Evolutionary conservation across 2,888 invertebrate species (phyloP), one percentile per base, ranked within the genome.

Genomic region (Scaptomyza parva): DNA sequence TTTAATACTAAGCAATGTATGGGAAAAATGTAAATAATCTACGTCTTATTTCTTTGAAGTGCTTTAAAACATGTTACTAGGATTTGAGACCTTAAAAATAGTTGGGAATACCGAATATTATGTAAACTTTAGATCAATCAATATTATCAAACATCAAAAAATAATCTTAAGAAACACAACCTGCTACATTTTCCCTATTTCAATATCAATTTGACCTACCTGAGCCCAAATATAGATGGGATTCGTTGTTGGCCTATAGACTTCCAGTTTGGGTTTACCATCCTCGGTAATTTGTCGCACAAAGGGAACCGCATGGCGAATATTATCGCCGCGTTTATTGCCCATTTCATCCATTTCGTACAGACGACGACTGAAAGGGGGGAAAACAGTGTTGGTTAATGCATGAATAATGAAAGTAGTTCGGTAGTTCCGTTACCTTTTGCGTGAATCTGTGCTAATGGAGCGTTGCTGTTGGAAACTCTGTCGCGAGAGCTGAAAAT

Each of bases 341-440:
- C 92, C 90, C 89, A 93, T 94, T 53, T 93, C 94, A 89, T 94
- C 94, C 94, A 94, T 94, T 90, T 94, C 94, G 92, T 93, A 92
- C 51, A 91, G 77, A 48, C 92, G 89, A 45, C 90, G 89, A 60
- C 92, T 92, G 72, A n/a, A n/a, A n/a, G n/a, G n/a, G n/a, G n/a
- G 3, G 24, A 50, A 20, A 57, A 79, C 24, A 43, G 43, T 41
- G 41, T 22, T 41, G 41, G 22, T 45, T 8, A 26, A 17, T 26
- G 24, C 3, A 24, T n/a, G 1, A 22, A 22, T 41, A 14, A 1
- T 22, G 11, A 17, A 11, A 1, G 61, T 41, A 68, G 9, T n/a
- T 45, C 28, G 2, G 2, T 17, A 5, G 20, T 9, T n/a, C n/a
- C 58, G n/a, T 70, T 72, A 92, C 92, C 91, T 94, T 78, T 93